Evolutionary conservation across 2,797 vertebrate species (phyloP).

Genomic region (Gila robusta): DNA sequence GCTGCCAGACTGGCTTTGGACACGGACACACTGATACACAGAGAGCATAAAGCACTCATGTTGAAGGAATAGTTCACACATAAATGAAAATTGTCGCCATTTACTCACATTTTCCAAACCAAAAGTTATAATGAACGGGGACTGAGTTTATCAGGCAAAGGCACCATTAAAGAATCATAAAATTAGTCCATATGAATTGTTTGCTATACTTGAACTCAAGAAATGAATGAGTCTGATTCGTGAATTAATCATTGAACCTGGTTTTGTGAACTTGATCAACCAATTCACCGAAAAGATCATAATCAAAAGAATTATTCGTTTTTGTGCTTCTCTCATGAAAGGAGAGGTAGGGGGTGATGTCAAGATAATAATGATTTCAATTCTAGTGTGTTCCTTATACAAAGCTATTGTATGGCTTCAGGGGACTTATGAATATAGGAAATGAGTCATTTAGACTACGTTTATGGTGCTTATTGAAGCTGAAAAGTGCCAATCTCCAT

Average conservation of each 20-base stretch:
- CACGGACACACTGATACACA: slow-evolving; percentile 62
- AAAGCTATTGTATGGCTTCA: neutral
- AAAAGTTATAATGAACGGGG: neutral
- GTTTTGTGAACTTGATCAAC: neutral
- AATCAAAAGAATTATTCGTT: neutral
- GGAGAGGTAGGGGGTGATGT: neutral
- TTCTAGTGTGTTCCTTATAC: neutral
- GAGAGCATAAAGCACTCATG: slow-evolving; percentile 47
- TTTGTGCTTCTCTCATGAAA: neutral
- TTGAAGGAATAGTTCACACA: slow-evolving; percentile 17
- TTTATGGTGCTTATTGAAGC: neutral
- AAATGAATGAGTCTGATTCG: neutral
- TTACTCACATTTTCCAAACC: neutral
- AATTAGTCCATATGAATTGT: too few species aligned
- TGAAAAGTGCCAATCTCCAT: neutral
- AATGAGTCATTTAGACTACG: neutral
- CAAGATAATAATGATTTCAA: neutral
- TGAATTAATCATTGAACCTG: neutral
- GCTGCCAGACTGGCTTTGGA: slow-evolving; percentile 77
- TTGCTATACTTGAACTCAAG: neutral
- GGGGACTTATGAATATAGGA: neutral
- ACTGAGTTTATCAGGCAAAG: neutral
- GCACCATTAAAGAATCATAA: neutral
- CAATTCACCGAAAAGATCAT: neutral
- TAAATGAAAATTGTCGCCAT: slow-evolving; percentile 8